These are phyloP conservation scores for Embiotoca jacksoni DNA, from an alignment of 2,113 vertebrate species.

Conservation along the genomic window DNA sequence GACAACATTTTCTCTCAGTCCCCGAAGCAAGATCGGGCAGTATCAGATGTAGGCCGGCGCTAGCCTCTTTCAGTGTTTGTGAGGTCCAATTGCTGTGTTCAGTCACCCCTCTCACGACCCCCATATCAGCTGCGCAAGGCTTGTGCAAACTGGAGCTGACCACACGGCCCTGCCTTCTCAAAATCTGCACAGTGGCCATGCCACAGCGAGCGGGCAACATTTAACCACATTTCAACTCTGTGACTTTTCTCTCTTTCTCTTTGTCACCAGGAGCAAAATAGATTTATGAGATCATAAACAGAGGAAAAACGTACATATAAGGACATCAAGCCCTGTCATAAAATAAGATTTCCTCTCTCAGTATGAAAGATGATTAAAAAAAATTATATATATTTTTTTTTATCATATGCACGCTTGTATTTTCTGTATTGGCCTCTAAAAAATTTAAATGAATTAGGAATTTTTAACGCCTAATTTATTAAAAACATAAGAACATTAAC, in stretches of 20 bases:
- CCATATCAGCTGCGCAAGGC: slow-evolving; percentile 70
- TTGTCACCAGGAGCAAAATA: slow-evolving; percentile 57
- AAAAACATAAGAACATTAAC: not conserved
- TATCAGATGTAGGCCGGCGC: slow-evolving; percentile 66
- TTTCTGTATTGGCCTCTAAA: not conserved
- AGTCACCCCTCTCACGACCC: slow-evolving; percentile 80
- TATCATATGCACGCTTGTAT: not conserved
- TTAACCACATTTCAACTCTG: slow-evolving; percentile 67
- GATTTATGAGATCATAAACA: slow-evolving; percentile 56
- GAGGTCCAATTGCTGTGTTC: slow-evolving; percentile 83
- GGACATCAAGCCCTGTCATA: slow-evolving; percentile 1
- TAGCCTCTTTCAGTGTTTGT: slow-evolving; percentile 81
- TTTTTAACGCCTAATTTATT: slow-evolving; percentile 4
- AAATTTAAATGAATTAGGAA: not conserved
- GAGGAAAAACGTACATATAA: slow-evolving; percentile 8
- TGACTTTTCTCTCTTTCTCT: slow-evolving; percentile 66
- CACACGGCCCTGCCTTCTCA: slow-evolving; percentile 71
- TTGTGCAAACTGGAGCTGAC: slow-evolving; percentile 82
- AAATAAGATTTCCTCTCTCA: not conserved
- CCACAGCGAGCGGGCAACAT: slow-evolving; percentile 54
- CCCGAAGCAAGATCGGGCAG: slow-evolving; percentile 79
- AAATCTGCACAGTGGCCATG: slow-evolving; percentile 72
- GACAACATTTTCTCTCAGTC: slow-evolving; percentile 88
- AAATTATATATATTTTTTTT: not conserved
- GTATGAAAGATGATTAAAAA: not conserved